phyloP scores from a whole-genome alignment of 2,888 invertebrate genomes.

The Euproctis similis region DNA sequence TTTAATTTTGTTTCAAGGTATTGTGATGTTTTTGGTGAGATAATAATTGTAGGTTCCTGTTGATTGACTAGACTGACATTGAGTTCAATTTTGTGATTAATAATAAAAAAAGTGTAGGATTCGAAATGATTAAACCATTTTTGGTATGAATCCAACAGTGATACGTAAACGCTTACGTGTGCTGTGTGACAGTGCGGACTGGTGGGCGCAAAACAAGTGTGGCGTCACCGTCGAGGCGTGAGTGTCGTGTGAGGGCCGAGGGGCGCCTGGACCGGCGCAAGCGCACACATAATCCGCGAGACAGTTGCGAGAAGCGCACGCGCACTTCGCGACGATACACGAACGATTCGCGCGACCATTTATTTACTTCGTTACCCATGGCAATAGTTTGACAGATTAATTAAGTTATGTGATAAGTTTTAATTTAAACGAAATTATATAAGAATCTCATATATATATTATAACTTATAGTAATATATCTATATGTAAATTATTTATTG shows the following conservation, averaged over 20 bases:
- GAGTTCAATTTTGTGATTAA: slow-evolving; percentile 36
- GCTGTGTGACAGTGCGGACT: slow-evolving; percentile 58
- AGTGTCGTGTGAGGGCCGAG: slow-evolving; percentile 21
- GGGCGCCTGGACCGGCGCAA: slow-evolving; percentile 30
- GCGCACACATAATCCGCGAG: slow-evolving; percentile 54
- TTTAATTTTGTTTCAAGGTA: background rate
- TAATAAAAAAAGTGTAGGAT: slow-evolving; percentile 30
- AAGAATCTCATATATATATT: slow-evolving; percentile 52
- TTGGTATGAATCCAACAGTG: slow-evolving; percentile 63
- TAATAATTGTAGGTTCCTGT: no score
- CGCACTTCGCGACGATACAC: slow-evolving; percentile 61
- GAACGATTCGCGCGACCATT: slow-evolving; percentile 70
- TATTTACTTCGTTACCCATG: slow-evolving; percentile 49
- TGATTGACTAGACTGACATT: slow-evolving; percentile 4
- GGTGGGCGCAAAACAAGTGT: slow-evolving; percentile 45
- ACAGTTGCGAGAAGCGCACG: slow-evolving; percentile 65
- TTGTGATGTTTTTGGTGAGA: background rate
- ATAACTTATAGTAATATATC: slow-evolving; percentile 25
- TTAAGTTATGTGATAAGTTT: slow-evolving; percentile 50
- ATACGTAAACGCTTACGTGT: slow-evolving; percentile 71
- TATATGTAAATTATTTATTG: no score
- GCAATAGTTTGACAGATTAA: slow-evolving; percentile 55
- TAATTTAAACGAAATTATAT: slow-evolving; percentile 35
- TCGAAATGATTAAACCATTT: slow-evolving; percentile 58
- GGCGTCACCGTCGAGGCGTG: slow-evolving; percentile 26